phyloP scores from a whole-genome alignment of 2,797 vertebrate species.

The Eutrigla gurnardus region DNA sequence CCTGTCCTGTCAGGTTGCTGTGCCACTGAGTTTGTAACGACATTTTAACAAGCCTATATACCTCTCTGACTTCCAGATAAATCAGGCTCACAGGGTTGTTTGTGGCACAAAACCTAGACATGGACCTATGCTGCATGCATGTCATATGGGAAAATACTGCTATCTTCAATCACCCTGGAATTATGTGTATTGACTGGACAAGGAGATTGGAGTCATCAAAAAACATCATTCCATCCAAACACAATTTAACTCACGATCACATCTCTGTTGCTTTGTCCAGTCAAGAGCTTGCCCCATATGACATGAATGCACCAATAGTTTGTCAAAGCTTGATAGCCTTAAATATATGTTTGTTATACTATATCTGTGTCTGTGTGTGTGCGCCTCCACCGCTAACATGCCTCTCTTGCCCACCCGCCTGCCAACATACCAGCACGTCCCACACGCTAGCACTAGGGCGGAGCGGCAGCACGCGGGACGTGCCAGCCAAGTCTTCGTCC shows the following conservation, averaged over 20 bases:
- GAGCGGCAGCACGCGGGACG: slow-evolving; percentile 88
- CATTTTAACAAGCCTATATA: slow-evolving; percentile 40
- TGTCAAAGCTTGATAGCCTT: slow-evolving; percentile 57
- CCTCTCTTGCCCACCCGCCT: slow-evolving; percentile 80
- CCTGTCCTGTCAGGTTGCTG: slow-evolving; percentile 67
- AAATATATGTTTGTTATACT: slow-evolving; percentile 58
- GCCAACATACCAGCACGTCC: slow-evolving; percentile 84
- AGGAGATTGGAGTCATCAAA: background rate
- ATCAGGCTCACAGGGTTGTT: slow-evolving; percentile 20
- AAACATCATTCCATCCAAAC: background rate
- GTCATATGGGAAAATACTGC: slow-evolving; percentile 27
- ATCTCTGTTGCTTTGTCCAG: background rate
- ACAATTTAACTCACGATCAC: background rate
- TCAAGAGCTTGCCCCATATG: slow-evolving; percentile 28
- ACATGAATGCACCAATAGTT: slow-evolving; percentile 44
- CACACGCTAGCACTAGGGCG: slow-evolving; percentile 88
- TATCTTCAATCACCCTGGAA: background rate
- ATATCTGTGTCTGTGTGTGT: slow-evolving; percentile 63
- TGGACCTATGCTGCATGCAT: slow-evolving; percentile 46
- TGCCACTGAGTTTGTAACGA: slow-evolving; percentile 38
- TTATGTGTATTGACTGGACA: background rate
- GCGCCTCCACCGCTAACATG: slow-evolving; percentile 79
- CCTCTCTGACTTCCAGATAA: slow-evolving; percentile 23
- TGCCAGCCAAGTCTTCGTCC: slow-evolving; percentile 89
- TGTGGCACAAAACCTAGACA: slow-evolving; percentile 48